Percentiles rank a stretch among this genome's conserved stretches.
Evolutionary conservation across 2,113 vertebrate species (phyloP).

Genomic region (Tamias sibiricus): DNA sequence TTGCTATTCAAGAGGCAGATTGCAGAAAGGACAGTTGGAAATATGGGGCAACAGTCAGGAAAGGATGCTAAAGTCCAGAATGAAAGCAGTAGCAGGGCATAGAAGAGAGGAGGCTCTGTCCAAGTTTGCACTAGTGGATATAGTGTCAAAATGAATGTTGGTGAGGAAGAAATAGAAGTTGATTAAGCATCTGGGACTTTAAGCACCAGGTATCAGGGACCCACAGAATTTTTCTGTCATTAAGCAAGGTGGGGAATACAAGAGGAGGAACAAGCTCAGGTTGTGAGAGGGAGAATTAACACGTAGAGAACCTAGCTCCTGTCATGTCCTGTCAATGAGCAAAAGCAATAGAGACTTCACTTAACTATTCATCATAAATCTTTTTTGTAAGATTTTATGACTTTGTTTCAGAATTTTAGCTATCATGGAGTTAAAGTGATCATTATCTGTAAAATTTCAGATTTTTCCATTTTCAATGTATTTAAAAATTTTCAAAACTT

Average conservation of each 20-base stretch:
- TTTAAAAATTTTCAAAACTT: constrained; percentile 47
- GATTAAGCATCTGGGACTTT: neutral
- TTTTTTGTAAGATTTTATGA: neutral
- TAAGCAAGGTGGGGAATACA: neutral
- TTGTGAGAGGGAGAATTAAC: neutral
- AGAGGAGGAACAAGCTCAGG: neutral
- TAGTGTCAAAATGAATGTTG: neutral
- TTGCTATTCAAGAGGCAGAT: neutral
- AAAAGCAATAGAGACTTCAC: neutral
- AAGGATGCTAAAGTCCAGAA: neutral
- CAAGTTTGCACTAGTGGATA: neutral
- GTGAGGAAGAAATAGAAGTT: neutral
- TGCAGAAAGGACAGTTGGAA: neutral
- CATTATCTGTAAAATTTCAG: neutral
- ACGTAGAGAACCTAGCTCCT: neutral
- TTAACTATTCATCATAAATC: neutral
- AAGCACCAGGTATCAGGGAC: neutral
- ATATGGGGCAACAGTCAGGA: neutral
- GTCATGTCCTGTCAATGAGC: neutral
- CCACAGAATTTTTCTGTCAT: neutral
- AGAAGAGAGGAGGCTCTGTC: neutral
- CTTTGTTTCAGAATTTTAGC: neutral
- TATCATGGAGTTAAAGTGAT: neutral
- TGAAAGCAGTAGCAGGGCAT: neutral
- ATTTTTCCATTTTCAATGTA: constrained; percentile 40